Percentiles rank a stretch among this genome's conserved stretches.
These are phyloP conservation scores for Leptosomus discolor DNA, from an alignment of 2,113 vertebrate genomes.

Conservation along the genomic window DNA sequence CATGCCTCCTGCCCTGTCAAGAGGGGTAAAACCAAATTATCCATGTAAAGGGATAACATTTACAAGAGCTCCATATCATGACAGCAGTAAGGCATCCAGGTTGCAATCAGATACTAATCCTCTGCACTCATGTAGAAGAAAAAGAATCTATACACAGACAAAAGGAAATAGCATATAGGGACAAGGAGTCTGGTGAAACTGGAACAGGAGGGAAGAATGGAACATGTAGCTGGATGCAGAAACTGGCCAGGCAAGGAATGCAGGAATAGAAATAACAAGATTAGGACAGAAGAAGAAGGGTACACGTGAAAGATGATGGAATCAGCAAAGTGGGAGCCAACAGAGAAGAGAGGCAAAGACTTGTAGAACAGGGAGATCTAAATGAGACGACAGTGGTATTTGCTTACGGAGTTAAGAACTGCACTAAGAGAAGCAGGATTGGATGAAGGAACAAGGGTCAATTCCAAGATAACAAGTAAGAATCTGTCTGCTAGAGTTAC, in stretches of 20 bases:
- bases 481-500: not conserved
- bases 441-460: not conserved
- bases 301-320: not conserved
- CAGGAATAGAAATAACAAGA: not conserved
- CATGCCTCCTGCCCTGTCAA: not conserved
- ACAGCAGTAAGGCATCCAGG: not conserved
- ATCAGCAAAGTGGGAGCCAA: not conserved
- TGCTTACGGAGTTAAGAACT: not conserved
- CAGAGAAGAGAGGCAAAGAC: not conserved
- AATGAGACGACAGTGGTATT: not conserved
- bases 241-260: not conserved
- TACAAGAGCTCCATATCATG: not conserved
- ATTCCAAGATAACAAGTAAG: not conserved
- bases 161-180: not conserved
- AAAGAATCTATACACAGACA: not conserved
- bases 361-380: not conserved
- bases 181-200: not conserved
- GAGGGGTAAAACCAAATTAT: not conserved
- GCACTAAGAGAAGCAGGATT: not conserved
- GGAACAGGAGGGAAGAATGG: not conserved
- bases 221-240: not conserved
- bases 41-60: not conserved
- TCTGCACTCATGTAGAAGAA: not conserved
- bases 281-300: not conserved
- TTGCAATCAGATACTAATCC: not conserved